These are phyloP conservation scores for Dendrocincla tyrannina DNA, from an alignment of 2,797 vertebrate genomes.

Conservation along the genomic window DNA sequence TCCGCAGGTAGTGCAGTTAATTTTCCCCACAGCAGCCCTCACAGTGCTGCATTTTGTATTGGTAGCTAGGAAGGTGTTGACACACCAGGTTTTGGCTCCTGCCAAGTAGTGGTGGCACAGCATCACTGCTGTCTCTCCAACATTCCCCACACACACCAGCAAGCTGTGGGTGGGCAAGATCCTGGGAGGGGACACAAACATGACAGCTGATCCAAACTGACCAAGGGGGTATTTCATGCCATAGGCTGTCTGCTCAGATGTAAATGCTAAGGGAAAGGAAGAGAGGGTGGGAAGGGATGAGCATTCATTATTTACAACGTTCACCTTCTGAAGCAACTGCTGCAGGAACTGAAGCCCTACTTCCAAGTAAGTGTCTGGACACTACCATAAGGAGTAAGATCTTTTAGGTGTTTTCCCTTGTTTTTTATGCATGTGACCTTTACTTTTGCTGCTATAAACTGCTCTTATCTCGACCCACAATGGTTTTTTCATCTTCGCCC, in stretches of 20 bases:
- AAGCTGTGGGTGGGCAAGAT: not conserved
- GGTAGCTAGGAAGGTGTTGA: not conserved
- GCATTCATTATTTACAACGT: not conserved
- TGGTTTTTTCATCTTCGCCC: not conserved
- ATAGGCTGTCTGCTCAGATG: fast-evolving
- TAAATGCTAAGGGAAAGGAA: not conserved
- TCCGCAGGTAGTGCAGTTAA: not conserved
- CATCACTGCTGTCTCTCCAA: not conserved
- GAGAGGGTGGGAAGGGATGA: not conserved
- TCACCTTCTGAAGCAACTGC: not conserved
- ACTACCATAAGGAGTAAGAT: not conserved
- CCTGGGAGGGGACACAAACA: not conserved
- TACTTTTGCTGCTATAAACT: not conserved
- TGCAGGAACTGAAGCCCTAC: not conserved
- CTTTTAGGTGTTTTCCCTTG: fast-evolving
- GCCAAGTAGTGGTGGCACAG: not conserved
- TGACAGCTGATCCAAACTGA: not conserved
- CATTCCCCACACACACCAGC: not conserved
- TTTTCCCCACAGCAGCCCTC: not conserved
- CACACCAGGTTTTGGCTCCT: not conserved
- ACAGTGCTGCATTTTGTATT: not conserved
- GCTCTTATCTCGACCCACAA: not conserved
- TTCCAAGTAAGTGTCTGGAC: not conserved
- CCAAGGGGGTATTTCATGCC: not conserved
- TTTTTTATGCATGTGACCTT: not conserved